These are phyloP conservation scores for Hypotaenidia philippensis DNA, from an alignment of 2,797 vertebrate species.

Conservation along the genomic window DNA sequence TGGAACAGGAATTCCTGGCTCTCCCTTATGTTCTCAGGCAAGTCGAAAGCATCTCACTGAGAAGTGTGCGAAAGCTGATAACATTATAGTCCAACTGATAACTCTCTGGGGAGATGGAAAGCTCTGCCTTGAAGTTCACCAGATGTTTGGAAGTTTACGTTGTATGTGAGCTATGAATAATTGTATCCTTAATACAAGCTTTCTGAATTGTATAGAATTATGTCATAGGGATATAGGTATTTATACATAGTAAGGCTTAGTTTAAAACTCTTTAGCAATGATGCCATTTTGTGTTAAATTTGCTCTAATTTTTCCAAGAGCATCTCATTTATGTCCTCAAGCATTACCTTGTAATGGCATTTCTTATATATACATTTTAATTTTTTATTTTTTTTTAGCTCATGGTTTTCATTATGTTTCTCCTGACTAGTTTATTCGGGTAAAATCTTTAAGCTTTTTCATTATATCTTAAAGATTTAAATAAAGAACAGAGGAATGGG, in stretches of 20 bases:
- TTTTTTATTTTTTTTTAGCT: background rate
- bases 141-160: constrained; percentile 57
- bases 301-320: background rate
- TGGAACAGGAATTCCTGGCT: constrained; percentile 53
- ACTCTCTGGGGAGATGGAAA: constrained; percentile 23
- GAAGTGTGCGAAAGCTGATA: constrained; percentile 53
- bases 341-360: background rate
- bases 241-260: background rate
- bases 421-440: background rate
- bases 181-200: background rate
- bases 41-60: constrained; percentile 29
- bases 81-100: constrained; percentile 57
- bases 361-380: background rate
- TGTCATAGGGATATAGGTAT: background rate
- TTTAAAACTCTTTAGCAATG: background rate
- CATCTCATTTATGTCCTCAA: background rate
- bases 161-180: constrained; percentile 19
- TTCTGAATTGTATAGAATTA: background rate
- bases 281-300: background rate
- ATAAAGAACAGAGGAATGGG: constrained; percentile 6
- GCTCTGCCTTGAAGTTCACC: constrained; percentile 49
- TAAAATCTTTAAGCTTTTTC: constrained; percentile 15
- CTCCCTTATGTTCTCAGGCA: constrained; percentile 42
- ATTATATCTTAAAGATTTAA: background rate
- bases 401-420: background rate